A percentile compares a stretch with the other conserved stretches of the same genome.
These are phyloP conservation scores for Sebastes taczanowskii DNA, from an alignment of 2,797 vertebrate genomes.

Conservation along the genomic window DNA sequence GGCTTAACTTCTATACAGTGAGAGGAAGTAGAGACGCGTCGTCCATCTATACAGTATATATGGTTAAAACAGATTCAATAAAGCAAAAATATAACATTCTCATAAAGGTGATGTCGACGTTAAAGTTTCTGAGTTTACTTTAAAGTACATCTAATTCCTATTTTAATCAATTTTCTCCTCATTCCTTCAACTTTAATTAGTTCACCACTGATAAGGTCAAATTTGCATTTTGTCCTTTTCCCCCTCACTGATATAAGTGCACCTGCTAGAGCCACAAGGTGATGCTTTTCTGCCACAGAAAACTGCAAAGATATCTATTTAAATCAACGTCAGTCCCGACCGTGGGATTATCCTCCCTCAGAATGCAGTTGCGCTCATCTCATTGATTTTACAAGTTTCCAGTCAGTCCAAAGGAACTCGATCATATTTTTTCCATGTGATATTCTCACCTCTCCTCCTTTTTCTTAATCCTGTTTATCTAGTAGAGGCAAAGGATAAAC, in stretches of 20 bases:
- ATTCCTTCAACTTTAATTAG: slow-evolving; percentile 14
- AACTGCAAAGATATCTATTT: not conserved
- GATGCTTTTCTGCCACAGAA: slow-evolving; percentile 1
- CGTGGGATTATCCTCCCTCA: not conserved
- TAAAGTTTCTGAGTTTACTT: not conserved
- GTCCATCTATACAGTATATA: too few species aligned
- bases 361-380: not conserved
- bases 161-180: not conserved
- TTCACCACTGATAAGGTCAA: not conserved
- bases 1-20: too few species aligned
- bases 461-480: slow-evolving; percentile 30
- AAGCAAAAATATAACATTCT: not conserved
- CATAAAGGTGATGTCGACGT: not conserved
- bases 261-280: not conserved
- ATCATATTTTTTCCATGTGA: slow-evolving; percentile 7
- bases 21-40: too few species aligned
- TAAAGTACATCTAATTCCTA: not conserved
- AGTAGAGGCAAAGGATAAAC: slow-evolving; percentile 33
- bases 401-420: not conserved
- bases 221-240: not conserved
- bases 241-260: not conserved
- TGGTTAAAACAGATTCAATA: not conserved
- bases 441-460: slow-evolving; percentile 18
- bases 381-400: slow-evolving; percentile 2
- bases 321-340: not conserved